Evolutionary conservation across 2,797 vertebrate genomes (phyloP), one percentile per base, ranked within the genome.

Genomic region (Rousettus madagascariensis): DNA sequence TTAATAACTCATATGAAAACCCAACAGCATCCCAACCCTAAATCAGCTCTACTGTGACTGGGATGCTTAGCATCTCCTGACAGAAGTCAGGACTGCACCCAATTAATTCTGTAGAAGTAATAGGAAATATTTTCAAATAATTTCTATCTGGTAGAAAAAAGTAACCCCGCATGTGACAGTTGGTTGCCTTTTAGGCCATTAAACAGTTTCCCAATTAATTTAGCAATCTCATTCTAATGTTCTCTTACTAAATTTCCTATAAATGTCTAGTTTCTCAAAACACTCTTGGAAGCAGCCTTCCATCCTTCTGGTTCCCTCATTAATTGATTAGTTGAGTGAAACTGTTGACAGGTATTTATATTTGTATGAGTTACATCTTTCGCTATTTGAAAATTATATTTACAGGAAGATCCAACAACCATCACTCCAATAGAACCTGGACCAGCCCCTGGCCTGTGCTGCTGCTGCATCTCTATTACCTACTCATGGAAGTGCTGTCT

Each of bases 1-100:
- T 82, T 85, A 88, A 82, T 75, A 82, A 49, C n/a, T 78, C 71
- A 77, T 66, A 91, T 30, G 88, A 90, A 82, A 87, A 95, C 20
- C 2, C n/a, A 92, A 78, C 0, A 92, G 61, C 28, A 71, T 22
- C 4, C 17, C 43, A 91, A 36, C 5, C 19, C 30, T 90, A 51
- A 71, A 85, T 82, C 16, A 89, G 33, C 12, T 82, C 72, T 63
- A 20, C 41, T 86, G 20, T 13, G 36, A 61, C 28, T 88, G 78
- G 74, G 19, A 30, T 71, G 43, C 5, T 49, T 68, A 20, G 7
- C 8, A 87, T 38, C n/a, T 88, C 28, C 57, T 65, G 30, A 13
- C 61, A 33, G 69, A n/a, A 59, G 41, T 79, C 22, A 75, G 61
- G 30, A 83, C 15, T 88, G 5, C 7, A 65, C 17, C 46, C 38